Evolutionary conservation across 1,140 invertebrate genomes (phyloP).

Genomic region (Helicorthomorpha holstii): DNA sequence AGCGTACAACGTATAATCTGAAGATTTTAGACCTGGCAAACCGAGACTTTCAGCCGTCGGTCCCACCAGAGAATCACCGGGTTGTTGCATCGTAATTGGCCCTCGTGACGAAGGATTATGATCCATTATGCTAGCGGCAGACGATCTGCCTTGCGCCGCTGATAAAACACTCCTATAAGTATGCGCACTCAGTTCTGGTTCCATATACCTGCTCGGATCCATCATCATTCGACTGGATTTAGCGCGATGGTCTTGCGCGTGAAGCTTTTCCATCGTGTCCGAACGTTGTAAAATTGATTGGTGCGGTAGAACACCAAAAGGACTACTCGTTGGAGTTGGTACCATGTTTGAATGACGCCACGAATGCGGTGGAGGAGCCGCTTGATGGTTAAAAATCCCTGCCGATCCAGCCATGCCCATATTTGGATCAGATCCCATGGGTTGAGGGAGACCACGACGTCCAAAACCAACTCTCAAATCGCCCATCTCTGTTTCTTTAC

Average conservation of each 20-base stretch:
- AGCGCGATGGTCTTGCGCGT: slow-evolving; percentile 5
- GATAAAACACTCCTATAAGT: slow-evolving; percentile 10
- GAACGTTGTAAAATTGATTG: slow-evolving; percentile 12
- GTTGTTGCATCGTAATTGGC: background rate
- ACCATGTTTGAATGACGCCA: slow-evolving; percentile 11
- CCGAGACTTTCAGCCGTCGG: background rate
- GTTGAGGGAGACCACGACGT: slow-evolving; percentile 7
- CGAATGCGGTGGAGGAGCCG: slow-evolving; percentile 7
- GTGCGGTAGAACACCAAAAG: slow-evolving; percentile 15
- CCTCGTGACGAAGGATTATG: background rate
- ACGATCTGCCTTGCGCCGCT: slow-evolving; percentile 2
- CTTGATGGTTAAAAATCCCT: slow-evolving; percentile 9
- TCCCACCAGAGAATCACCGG: background rate
- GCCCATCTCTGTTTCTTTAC: slow-evolving; percentile 12
- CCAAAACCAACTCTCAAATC: slow-evolving; percentile 12
- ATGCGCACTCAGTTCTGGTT: slow-evolving; percentile 8
- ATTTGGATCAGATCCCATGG: slow-evolving; percentile 4
- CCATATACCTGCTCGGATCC: slow-evolving; percentile 6
- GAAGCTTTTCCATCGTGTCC: slow-evolving; percentile 9
- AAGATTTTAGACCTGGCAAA: background rate
- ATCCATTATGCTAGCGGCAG: background rate
- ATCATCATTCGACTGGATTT: slow-evolving; percentile 9
- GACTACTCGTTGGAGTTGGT: slow-evolving; percentile 11
- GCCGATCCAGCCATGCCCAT: background rate
- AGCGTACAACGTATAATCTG: background rate